Percentiles rank a stretch among this genome's conserved stretches.
Conservation (phyloP, 92 coral and sea anemone species). For the Parazoanthus darwini region DNA sequence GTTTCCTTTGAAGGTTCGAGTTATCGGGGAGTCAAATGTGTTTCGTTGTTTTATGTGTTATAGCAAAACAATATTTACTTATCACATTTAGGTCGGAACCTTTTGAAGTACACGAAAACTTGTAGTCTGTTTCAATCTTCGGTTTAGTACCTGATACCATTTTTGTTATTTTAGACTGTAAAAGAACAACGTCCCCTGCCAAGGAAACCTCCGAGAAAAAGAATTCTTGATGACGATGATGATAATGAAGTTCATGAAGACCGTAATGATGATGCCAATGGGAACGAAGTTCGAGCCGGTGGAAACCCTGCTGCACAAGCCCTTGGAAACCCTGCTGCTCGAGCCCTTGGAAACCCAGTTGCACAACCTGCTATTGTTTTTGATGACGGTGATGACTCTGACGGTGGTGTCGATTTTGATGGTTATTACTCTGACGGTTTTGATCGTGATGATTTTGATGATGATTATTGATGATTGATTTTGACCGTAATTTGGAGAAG, state of each 20-base stretch:
- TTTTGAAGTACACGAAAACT: neutral
- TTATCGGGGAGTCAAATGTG: no score
- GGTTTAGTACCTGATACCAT: neutral
- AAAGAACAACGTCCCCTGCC: conserved; percentile 66
- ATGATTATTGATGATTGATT: neutral
- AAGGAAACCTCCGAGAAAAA: conserved; percentile 70
- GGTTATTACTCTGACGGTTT: no score
- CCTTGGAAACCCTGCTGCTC: no score
- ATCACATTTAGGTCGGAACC: neutral
- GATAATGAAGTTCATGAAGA: neutral
- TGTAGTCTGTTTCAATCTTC: neutral
- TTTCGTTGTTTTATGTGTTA: neutral
- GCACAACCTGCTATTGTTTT: neutral
- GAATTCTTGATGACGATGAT: conserved; percentile 67
- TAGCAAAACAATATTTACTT: neutral
- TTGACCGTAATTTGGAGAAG: neutral
- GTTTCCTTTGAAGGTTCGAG: no score
- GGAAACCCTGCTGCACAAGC: no score
- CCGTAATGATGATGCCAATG: neutral
- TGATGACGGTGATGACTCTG: neutral
- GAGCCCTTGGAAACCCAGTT: neutral
- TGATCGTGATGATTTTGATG: neutral
- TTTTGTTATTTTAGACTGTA: conserved; percentile 53
- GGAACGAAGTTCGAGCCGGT: neutral
- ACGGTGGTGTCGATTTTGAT: neutral